Conservation (phyloP, 2,113 vertebrate species). For the Chamaea fasciata region DNA sequence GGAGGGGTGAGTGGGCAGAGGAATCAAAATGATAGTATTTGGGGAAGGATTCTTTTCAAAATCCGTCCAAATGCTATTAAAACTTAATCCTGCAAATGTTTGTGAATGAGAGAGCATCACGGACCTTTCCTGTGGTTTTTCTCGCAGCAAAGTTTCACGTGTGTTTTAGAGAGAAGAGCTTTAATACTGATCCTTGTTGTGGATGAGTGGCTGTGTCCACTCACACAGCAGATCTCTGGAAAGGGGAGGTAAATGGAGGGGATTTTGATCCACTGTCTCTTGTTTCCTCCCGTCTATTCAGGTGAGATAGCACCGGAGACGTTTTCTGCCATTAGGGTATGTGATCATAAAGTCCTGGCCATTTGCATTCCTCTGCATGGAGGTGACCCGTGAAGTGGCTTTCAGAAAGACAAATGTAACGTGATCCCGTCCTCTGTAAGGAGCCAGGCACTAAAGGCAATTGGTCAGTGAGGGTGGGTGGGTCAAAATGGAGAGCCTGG, state of each 20-base stretch:
- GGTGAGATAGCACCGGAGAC: neutral
- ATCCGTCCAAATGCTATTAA: neutral
- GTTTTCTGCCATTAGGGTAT: neutral
- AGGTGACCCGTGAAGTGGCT: neutral
- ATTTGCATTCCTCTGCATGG: neutral
- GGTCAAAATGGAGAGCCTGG: neutral
- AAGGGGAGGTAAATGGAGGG: neutral
- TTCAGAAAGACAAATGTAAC: neutral
- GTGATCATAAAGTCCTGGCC: neutral
- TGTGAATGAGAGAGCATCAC: neutral
- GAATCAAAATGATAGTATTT: neutral
- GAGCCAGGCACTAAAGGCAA: neutral
- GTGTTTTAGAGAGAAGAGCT: neutral
- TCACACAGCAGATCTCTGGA: neutral
- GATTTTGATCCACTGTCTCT: neutral
- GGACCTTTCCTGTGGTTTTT: neutral
- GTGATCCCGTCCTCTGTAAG: neutral
- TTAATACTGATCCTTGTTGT: neutral
- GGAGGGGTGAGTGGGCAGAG: neutral
- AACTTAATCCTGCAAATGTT: neutral
- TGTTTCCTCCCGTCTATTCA: neutral
- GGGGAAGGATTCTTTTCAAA: neutral
- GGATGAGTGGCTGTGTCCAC: neutral
- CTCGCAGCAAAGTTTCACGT: neutral
- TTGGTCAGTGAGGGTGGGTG: neutral